Evolutionary conservation across 2,797 vertebrate genomes (phyloP), one percentile per base, ranked within the genome.

Genomic region (Galagoides demidoff): DNA sequence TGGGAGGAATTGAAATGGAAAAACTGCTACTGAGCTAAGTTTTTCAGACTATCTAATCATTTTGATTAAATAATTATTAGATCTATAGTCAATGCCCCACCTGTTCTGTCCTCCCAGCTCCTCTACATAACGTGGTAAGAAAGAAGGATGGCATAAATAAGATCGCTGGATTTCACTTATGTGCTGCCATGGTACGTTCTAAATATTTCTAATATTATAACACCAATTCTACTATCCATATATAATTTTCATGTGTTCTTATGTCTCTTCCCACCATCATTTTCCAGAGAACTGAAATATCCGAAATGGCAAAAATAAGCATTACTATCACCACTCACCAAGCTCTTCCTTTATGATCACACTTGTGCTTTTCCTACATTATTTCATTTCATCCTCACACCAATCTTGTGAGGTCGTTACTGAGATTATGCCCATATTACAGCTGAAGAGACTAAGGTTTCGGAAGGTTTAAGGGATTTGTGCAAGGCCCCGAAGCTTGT

Each of bases 11-110:
- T 59, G 20, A 91, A 92, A 88, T 31, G 85, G 77, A 90, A 71
- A 71, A 89, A 94, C 76, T 27, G 13, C 70, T 52, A 45, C 23
- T 81, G 59, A 95, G 43, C 31, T 59, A 55, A 96, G 77, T 81
- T 59, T 85, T 39, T 83, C 45, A 87, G 84, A 57, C 23, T 39
- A 37, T 68, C n/a, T 78, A 82, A 43, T 73, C 68, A 71, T 95
- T 89, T 68, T 45, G n/a, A 84, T 9, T 29, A 71, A 71, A 92
- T 78, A 78, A 86, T 92, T 83, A 89, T 88, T 86, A 88, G 84
- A 66, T 66, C n/a, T 63, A 71, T 3, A 77, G 12, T 57, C 45
- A 59, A 70, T n/a, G 49, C 13, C 34, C 89, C 20, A 4, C 20
- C 9, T 37, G 31, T 34, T 6, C 49, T 52, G 4, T 52, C 39